Evolutionary conservation across 2,113 vertebrate genomes (phyloP).

Genomic region (Psophia crepitans): DNA sequence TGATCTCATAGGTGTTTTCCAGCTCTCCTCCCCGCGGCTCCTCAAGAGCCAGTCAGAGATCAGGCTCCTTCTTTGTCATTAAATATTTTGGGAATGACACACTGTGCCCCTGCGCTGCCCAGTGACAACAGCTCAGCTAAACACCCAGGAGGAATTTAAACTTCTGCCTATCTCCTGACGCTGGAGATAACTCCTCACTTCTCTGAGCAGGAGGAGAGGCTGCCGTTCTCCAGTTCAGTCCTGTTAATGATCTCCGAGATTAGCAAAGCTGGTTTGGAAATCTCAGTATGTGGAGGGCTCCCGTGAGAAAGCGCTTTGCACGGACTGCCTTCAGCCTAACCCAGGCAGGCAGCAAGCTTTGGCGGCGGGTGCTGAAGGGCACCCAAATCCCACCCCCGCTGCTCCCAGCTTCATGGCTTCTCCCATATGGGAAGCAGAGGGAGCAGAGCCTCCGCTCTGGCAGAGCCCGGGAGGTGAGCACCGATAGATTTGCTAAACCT

Average conservation of each 20-base stretch:
- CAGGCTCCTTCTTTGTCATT: slow-evolving; percentile 14
- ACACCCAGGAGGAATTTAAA: not conserved
- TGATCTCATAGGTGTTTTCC: slow-evolving; percentile 62
- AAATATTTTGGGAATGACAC: slow-evolving; percentile 52
- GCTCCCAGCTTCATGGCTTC: not conserved
- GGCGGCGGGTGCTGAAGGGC: not conserved
- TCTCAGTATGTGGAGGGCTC: not conserved
- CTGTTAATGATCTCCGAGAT: slow-evolving; percentile 2
- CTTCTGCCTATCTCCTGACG: not conserved
- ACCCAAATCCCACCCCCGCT: not conserved
- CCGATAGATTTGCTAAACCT: fast-evolving
- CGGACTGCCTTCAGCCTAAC: not conserved
- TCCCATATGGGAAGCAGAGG: not conserved
- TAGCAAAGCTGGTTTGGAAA: slow-evolving; percentile 2
- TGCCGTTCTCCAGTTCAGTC: not conserved
- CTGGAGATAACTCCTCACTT: not conserved
- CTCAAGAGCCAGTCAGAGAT: slow-evolving; percentile 21
- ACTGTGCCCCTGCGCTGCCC: not conserved
- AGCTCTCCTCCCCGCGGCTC: not conserved
- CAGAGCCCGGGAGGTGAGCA: not conserved
- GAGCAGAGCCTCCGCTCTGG: not conserved
- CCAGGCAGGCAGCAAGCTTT: not conserved
- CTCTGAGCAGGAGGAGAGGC: not conserved
- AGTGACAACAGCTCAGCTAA: not conserved
- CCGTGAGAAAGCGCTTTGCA: not conserved